A percentile compares a stretch with the other conserved stretches of the same genome.
Evolutionary conservation across 2,797 vertebrate genomes (phyloP).

Genomic region (Rhynchonycteris naso): DNA sequence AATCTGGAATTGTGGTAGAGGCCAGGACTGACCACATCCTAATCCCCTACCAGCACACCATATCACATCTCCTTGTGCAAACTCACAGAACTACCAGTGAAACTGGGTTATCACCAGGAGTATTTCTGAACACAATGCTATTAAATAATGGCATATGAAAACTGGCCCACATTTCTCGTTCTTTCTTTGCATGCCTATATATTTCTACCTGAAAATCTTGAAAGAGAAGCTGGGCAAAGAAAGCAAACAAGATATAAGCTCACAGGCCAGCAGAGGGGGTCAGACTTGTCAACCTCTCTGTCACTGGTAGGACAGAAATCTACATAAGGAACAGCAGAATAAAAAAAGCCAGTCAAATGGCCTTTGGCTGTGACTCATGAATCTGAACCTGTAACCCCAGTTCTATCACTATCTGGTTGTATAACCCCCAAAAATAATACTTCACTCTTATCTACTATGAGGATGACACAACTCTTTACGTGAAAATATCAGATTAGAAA

Average conservation of each 20-base stretch:
- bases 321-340: not conserved
- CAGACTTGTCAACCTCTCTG: not conserved
- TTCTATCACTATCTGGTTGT: not conserved
- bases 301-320: not conserved
- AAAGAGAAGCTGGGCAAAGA: not conserved
- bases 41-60: not conserved
- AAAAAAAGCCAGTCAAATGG: not conserved
- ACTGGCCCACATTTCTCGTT: not conserved
- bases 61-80: not conserved
- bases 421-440: not conserved
- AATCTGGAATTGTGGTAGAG: not conserved
- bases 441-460: not conserved
- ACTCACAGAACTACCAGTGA: not conserved
- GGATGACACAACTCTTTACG: not conserved
- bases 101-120: not conserved
- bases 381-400: not conserved
- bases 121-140: not conserved
- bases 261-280: not conserved
- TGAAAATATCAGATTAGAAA: not conserved
- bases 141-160: not conserved
- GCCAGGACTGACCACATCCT: not conserved
- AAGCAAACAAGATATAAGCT: not conserved
- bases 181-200: not conserved
- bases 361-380: not conserved
- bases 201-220: not conserved